A percentile compares a stretch with the other conserved stretches of the same genome.
Evolutionary conservation across 2,797 vertebrate species (phyloP).

Genomic region (Periophthalmus magnuspinnatus): DNA sequence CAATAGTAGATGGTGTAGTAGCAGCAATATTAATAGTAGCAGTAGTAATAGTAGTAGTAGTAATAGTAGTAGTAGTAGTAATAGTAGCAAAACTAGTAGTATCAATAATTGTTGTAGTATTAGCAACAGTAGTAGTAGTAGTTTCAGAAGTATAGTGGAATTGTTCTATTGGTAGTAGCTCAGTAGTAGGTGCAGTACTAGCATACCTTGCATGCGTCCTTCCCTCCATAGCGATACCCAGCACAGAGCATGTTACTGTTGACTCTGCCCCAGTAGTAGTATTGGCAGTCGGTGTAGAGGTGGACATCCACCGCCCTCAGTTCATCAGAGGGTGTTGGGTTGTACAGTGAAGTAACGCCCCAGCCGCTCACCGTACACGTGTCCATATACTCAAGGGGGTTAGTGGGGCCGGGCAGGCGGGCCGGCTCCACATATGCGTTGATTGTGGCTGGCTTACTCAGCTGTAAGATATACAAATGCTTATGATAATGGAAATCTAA

Average conservation of each 20-base stretch:
- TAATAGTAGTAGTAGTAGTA: too few relatives aligned
- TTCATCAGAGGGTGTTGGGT: slow-evolving; percentile 64
- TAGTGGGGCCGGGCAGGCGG: slow-evolving; percentile 30
- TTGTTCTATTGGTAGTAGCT: neutral
- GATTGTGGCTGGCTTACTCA: slow-evolving; percentile 60
- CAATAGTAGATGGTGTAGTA: too few relatives aligned
- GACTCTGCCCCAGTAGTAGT: slow-evolving; percentile 68
- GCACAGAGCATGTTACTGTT: slow-evolving; percentile 78
- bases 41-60: too few relatives aligned
- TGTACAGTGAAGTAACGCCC: slow-evolving; percentile 75
- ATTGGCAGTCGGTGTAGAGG: slow-evolving; percentile 40
- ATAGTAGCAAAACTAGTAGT: too few relatives aligned
- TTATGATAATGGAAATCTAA: neutral
- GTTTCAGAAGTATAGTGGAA: too few relatives aligned
- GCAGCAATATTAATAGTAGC: too few relatives aligned
- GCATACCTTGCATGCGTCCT: slow-evolving; percentile 81
- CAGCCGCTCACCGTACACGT: slow-evolving; percentile 80
- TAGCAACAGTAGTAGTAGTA: too few relatives aligned
- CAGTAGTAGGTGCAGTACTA: too few relatives aligned
- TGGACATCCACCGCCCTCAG: slow-evolving; percentile 75
- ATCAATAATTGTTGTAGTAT: too few relatives aligned
- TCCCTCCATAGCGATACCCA: slow-evolving; percentile 70
- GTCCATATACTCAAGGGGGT: neutral
- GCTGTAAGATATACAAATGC: slow-evolving; percentile 53
- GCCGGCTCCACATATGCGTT: slow-evolving; percentile 66